These are phyloP conservation scores for Amblyraja radiata DNA, from an alignment of 2,797 vertebrate genomes.

Conservation along the genomic window DNA sequence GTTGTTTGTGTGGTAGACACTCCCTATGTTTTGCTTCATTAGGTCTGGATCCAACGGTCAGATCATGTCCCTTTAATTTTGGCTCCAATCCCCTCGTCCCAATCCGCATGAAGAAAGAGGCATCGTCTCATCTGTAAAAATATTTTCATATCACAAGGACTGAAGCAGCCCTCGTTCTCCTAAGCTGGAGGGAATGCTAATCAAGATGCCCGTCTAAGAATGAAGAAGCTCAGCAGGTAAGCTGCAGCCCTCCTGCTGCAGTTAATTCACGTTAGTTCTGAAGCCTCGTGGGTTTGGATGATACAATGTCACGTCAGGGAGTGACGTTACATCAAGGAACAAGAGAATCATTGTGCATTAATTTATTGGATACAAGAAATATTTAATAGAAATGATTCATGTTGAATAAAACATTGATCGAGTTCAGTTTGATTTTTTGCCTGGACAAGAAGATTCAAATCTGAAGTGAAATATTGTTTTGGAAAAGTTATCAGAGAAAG, in stretches of 20 bases:
- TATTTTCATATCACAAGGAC: neutral
- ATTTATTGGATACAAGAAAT: neutral
- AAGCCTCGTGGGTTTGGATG: neutral
- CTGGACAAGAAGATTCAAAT: neutral
- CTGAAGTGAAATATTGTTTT: neutral
- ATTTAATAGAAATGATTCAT: neutral
- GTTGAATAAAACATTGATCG: neutral
- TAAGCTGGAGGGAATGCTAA: neutral
- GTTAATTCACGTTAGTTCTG: neutral
- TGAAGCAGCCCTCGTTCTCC: neutral
- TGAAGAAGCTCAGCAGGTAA: neutral
- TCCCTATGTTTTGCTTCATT: neutral
- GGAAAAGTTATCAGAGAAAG: neutral
- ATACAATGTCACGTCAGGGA: neutral
- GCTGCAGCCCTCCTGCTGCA: neutral
- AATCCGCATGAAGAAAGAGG: neutral
- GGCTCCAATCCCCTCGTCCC: neutral
- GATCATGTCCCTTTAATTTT: neutral
- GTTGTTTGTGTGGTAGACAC: neutral
- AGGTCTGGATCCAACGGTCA: neutral
- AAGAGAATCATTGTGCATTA: neutral
- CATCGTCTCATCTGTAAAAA: neutral
- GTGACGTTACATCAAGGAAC: neutral
- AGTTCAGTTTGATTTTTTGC: neutral
- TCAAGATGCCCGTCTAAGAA: neutral